Evolutionary conservation across 2,797 vertebrate genomes (phyloP).

Genomic region (Erethizon dorsatum): DNA sequence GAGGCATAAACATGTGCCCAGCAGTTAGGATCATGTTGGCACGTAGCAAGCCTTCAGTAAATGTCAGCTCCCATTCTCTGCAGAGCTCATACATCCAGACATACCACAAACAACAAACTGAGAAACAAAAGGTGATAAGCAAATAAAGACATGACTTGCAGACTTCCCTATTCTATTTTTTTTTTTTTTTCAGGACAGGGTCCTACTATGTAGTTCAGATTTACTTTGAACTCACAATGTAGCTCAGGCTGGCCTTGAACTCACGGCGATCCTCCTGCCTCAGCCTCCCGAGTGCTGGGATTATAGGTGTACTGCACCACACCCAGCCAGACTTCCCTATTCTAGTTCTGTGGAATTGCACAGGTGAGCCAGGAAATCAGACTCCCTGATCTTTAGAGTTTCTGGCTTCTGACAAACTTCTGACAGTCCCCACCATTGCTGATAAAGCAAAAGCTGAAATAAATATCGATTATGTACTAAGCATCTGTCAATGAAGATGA

Average conservation of each 20-base stretch:
- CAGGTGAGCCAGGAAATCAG: not conserved
- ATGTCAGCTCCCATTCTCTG: not conserved
- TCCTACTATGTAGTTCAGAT: not conserved
- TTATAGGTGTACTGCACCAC: not conserved
- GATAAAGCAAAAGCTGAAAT: not conserved
- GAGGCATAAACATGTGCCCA: not conserved
- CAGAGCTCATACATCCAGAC: not conserved
- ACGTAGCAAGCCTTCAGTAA: not conserved
- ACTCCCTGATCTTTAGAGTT: constrained; percentile 5
- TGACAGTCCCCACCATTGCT: not conserved
- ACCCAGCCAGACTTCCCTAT: not conserved
- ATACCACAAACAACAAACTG: not conserved
- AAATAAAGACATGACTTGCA: not conserved
- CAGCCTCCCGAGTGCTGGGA: not conserved
- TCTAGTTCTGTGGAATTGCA: not conserved
- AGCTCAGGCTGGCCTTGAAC: too few species aligned
- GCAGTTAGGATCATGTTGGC: not conserved
- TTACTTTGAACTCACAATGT: not conserved
- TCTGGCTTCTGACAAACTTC: constrained; percentile 7
- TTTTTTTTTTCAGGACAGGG: not conserved
- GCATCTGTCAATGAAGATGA: not conserved
- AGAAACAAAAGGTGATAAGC: not conserved
- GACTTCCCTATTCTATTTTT: not conserved
- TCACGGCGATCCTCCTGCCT: not conserved
- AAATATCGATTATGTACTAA: not conserved